Conservation (phyloP, 2,888 invertebrate genomes). For the Mesochorus sp. region DNA sequence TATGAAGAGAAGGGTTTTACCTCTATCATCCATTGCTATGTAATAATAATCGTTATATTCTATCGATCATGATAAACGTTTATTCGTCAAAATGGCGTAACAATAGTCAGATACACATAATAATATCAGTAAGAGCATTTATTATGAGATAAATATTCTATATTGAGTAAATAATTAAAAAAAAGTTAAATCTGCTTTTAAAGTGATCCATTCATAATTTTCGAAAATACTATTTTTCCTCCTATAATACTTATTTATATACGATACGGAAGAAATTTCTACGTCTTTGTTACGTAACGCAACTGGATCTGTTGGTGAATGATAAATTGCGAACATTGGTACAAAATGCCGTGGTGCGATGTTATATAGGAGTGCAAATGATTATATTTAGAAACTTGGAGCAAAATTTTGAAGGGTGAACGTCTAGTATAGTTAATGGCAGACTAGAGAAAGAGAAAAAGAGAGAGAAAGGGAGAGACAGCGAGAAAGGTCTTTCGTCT, state of each 20-base stretch:
- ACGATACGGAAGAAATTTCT: not conserved
- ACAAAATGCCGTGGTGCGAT: not conserved
- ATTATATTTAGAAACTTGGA: constrained; percentile 43
- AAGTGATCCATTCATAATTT: no score
- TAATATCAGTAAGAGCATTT: no score
- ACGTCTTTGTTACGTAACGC: not conserved
- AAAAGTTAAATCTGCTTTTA: no score
- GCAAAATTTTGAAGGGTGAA: constrained; percentile 43
- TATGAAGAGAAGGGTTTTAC: no score
- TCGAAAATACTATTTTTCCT: not conserved
- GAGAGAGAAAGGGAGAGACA: not conserved
- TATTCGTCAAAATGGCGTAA: not conserved
- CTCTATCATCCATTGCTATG: no score
- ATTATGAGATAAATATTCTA: no score
- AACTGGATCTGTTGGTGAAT: not conserved
- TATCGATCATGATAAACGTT: no score
- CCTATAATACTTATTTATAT: not conserved
- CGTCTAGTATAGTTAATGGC: not conserved
- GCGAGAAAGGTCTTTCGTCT: constrained; percentile 1
- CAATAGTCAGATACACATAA: not conserved
- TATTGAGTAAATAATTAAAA: no score
- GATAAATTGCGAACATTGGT: constrained; percentile 16
- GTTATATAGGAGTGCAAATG: not conserved
- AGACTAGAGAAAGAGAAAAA: not conserved
- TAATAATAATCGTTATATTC: no score